Conservation (phyloP, 2,888 invertebrate species). For the Callosobruchus maculatus region DNA sequence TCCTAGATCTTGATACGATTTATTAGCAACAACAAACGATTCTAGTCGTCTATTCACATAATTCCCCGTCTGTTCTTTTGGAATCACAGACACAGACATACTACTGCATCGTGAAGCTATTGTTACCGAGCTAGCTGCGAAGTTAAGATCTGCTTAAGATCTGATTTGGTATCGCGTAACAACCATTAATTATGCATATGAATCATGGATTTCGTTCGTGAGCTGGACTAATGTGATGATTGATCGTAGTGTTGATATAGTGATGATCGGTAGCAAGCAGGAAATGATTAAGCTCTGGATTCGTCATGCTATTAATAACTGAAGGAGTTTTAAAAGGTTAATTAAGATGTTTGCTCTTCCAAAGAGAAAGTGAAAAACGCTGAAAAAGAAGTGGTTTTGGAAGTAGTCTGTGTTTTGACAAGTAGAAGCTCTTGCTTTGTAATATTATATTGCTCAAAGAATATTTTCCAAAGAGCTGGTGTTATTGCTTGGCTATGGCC, state of each 20-base stretch:
- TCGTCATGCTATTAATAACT: too few relatives aligned
- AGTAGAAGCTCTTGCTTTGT: too few relatives aligned
- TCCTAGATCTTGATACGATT: background rate
- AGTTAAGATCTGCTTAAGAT: background rate
- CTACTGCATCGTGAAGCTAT: background rate
- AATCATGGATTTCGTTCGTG: background rate
- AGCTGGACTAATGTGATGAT: background rate
- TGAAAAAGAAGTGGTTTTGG: too few relatives aligned
- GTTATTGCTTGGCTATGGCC: too few relatives aligned
- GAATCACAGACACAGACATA: background rate
- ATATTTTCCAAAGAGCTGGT: too few relatives aligned
- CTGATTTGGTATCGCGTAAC: background rate
- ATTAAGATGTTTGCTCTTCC: too few relatives aligned
- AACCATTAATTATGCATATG: background rate
- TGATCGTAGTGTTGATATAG: background rate
- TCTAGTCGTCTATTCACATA: background rate
- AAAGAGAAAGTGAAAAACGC: too few relatives aligned
- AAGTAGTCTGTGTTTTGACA: too few relatives aligned
- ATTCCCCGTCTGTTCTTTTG: background rate
- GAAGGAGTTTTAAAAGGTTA: too few relatives aligned
- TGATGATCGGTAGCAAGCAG: too few relatives aligned
- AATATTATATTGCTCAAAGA: too few relatives aligned
- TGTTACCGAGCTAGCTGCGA: background rate
- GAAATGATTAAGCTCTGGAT: too few relatives aligned
- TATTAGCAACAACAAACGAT: background rate